Evolutionary conservation across 2,888 invertebrate genomes (phyloP).

Genomic region (Micoletzkya japonica): DNA sequence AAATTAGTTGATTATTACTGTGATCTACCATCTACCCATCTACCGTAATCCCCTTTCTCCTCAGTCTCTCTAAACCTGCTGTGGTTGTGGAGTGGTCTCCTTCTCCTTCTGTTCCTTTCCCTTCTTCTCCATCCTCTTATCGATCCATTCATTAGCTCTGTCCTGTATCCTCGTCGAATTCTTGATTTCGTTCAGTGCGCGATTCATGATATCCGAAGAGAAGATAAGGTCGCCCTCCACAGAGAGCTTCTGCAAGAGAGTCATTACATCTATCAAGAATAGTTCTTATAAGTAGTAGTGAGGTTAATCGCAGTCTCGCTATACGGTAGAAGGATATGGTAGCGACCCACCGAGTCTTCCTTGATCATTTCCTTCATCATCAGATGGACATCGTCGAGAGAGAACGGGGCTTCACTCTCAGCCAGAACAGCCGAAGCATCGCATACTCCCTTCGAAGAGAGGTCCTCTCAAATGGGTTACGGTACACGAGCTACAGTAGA

Average conservation of each 20-base stretch:
- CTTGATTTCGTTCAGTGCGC: conserved; percentile 22
- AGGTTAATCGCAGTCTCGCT: neutral
- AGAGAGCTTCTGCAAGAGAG: conserved; percentile 15
- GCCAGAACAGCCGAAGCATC: conserved; percentile 4
- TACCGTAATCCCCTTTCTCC: neutral
- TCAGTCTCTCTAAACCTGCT: neutral
- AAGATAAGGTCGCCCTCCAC: conserved; percentile 26
- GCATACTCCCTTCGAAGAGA: conserved; percentile 9
- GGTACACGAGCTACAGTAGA: neutral
- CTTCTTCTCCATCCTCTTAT: conserved; percentile 27
- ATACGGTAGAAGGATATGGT: neutral
- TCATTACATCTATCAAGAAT: no score
- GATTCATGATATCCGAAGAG: conserved; percentile 10
- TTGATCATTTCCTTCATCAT: conserved; percentile 24
- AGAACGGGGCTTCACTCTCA: conserved; percentile 22
- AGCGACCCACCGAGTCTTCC: conserved; percentile 16
- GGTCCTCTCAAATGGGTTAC: conserved; percentile 7
- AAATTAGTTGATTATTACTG: no score
- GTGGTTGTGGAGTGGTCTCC: neutral
- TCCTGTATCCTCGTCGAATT: conserved; percentile 5
- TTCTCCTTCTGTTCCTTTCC: conserved; percentile 26
- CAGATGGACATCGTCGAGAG: conserved; percentile 13
- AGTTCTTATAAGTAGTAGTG: no score
- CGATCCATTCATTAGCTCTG: conserved; percentile 24
- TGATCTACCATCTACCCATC: neutral